Conservation (phyloP, 2,888 invertebrate genomes). For the Machimus atricapillus region DNA sequence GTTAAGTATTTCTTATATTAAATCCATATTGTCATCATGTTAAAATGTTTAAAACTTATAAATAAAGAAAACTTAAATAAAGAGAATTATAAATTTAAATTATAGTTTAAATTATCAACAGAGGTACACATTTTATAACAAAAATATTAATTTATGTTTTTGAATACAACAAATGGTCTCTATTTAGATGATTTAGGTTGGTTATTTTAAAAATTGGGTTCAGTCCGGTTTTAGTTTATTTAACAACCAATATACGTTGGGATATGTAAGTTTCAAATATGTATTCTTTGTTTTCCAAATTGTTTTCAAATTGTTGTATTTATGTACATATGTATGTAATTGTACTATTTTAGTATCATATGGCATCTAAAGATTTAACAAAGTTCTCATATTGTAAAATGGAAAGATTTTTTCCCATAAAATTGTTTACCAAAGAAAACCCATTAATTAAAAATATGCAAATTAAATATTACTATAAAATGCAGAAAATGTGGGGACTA, state of each 20-base stretch:
- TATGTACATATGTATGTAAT: background rate
- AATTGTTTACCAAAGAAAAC: background rate
- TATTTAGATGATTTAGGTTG: background rate
- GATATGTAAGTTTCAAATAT: background rate
- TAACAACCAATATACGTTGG: background rate
- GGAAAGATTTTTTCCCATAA: background rate
- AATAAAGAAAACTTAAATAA: too few species aligned
- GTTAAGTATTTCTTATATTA: background rate
- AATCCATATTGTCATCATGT: background rate
- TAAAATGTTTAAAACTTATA: background rate
- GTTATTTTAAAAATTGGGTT: background rate
- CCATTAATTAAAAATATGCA: background rate
- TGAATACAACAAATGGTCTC: background rate
- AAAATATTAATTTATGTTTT: background rate
- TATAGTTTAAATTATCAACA: too few species aligned
- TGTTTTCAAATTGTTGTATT: background rate
- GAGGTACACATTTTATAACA: too few species aligned
- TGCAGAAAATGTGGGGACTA: conserved; percentile 15
- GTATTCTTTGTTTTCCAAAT: background rate
- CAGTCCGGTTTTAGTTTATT: background rate
- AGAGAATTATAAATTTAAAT: too few species aligned
- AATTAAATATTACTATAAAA: conserved; percentile 8
- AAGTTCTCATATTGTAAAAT: background rate
- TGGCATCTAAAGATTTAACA: background rate
- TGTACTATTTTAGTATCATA: background rate